Evolutionary conservation across 2,888 invertebrate species (phyloP).

Genomic region (Ditula angustiorana): DNA sequence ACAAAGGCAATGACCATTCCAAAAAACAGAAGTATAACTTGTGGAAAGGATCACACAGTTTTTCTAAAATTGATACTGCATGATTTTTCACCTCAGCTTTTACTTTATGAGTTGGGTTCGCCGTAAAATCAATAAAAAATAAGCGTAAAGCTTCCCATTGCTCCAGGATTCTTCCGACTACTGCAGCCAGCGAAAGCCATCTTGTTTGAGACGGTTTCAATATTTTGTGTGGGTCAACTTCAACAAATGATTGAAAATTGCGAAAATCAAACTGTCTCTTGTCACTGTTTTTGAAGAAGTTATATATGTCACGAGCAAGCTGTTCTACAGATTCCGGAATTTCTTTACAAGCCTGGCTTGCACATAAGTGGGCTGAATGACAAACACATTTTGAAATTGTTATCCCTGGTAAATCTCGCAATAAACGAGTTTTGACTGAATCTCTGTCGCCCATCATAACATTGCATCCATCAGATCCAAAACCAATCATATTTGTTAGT

Average conservation of each 20-base stretch:
- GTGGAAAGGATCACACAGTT: slow-evolving; percentile 39
- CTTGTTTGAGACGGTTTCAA: slow-evolving; percentile 28
- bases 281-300: slow-evolving; percentile 23
- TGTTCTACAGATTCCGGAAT: slow-evolving; percentile 21
- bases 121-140: slow-evolving; percentile 41
- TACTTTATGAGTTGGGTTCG: slow-evolving; percentile 36
- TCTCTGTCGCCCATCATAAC: slow-evolving; percentile 52
- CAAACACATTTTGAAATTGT: slow-evolving; percentile 51
- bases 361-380: slow-evolving; percentile 51
- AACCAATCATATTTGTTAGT: slow-evolving; percentile 51
- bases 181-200: slow-evolving; percentile 21
- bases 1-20: slow-evolving; percentile 39
- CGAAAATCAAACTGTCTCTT: slow-evolving; percentile 24
- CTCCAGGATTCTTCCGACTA: slow-evolving; percentile 31
- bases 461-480: slow-evolving; percentile 54
- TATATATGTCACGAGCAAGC: slow-evolving; percentile 19
- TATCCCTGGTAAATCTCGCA: slow-evolving; percentile 47
- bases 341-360: slow-evolving; percentile 49
- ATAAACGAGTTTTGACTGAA: slow-evolving; percentile 48
- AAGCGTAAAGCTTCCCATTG: slow-evolving; percentile 31
- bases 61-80: slow-evolving; percentile 38
- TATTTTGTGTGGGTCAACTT: slow-evolving; percentile 26
- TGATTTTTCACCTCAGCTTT: slow-evolving; percentile 40
- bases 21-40: slow-evolving; percentile 40
- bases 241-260: slow-evolving; percentile 19